A percentile compares a stretch with the other conserved stretches of the same genome.
Evolutionary conservation across 2,888 invertebrate species (phyloP).

Genomic region (Cylindroiulus punctatus): DNA sequence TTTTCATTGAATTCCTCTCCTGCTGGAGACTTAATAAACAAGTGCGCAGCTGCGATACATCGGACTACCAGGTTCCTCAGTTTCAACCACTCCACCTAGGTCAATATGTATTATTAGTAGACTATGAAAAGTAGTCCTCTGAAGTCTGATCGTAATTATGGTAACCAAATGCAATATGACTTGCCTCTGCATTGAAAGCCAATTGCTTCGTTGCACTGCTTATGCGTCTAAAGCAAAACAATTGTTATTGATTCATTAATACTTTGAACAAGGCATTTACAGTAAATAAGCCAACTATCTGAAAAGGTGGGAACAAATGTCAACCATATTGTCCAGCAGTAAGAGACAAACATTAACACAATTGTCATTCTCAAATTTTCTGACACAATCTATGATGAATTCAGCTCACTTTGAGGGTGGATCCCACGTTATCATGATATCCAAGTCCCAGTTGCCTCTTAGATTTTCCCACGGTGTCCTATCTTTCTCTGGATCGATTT

Average conservation of each 20-base stretch:
- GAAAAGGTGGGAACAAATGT: too few species aligned
- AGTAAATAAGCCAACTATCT: neutral
- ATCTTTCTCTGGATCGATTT: slow-evolving; percentile 72
- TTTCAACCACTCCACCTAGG: slow-evolving; percentile 65
- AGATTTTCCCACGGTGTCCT: slow-evolving; percentile 72
- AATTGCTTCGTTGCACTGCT: slow-evolving; percentile 61
- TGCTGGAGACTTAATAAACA: slow-evolving; percentile 53
- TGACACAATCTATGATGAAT: too few species aligned
- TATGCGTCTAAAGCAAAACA: slow-evolving; percentile 60
- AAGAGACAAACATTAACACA: too few species aligned
- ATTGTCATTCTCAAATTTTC: too few species aligned
- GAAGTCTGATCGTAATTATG: too few species aligned
- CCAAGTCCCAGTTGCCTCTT: slow-evolving; percentile 80
- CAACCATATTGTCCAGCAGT: too few species aligned
- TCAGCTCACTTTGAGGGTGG: slow-evolving; percentile 62
- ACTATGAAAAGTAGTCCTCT: too few species aligned
- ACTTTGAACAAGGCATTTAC: slow-evolving; percentile 46
- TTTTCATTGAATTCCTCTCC: slow-evolving; percentile 29
- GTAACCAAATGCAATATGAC: too few species aligned
- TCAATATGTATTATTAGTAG: slow-evolving; percentile 54
- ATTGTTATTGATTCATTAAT: slow-evolving; percentile 22
- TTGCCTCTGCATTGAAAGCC: slow-evolving; percentile 60
- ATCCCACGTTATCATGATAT: slow-evolving; percentile 77
- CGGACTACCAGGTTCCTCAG: slow-evolving; percentile 65
- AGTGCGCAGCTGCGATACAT: slow-evolving; percentile 63